phyloP scores from a whole-genome alignment of 2,888 invertebrate genomes.

The Lysandra bellargus region DNA sequence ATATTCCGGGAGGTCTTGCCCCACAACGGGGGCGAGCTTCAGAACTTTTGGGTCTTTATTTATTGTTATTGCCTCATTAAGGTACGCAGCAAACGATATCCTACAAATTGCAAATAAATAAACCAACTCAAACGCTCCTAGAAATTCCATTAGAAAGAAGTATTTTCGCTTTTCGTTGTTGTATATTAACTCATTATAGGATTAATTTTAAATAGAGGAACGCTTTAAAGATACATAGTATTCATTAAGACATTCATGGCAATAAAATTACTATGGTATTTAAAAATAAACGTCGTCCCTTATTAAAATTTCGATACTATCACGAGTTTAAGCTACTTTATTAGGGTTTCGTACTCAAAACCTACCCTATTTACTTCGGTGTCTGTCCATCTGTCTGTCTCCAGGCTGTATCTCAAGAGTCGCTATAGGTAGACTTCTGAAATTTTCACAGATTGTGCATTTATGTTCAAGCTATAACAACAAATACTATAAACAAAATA shows the following conservation, averaged over 20 bases:
- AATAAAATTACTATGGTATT: no score
- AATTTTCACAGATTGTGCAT: no score
- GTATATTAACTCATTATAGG: conserved; percentile 20
- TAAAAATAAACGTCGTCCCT: no score
- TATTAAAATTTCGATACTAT: no score
- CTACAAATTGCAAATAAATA: conserved; percentile 79
- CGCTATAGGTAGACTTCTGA: no score
- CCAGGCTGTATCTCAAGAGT: no score
- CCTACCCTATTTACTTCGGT: no score
- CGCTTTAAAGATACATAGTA: neutral
- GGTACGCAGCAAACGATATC: conserved; percentile 76
- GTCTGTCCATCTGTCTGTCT: no score
- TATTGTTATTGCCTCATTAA: conserved; percentile 81
- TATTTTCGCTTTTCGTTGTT: conserved; percentile 45
- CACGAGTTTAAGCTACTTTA: neutral
- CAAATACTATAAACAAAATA: no score
- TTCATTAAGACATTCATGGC: no score
- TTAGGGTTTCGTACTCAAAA: neutral
- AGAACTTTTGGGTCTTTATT: conserved; percentile 80
- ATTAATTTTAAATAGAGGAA: neutral
- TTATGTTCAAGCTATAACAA: no score
- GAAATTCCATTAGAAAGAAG: conserved; percentile 59
- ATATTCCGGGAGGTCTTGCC: conserved; percentile 63
- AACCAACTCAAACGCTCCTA: conserved; percentile 60
- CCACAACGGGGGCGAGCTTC: conserved; percentile 60